Evolutionary conservation across 1,140 invertebrate genomes (phyloP), one percentile per base, ranked within the genome.

Genomic region (Drosophila pectinifera): DNA sequence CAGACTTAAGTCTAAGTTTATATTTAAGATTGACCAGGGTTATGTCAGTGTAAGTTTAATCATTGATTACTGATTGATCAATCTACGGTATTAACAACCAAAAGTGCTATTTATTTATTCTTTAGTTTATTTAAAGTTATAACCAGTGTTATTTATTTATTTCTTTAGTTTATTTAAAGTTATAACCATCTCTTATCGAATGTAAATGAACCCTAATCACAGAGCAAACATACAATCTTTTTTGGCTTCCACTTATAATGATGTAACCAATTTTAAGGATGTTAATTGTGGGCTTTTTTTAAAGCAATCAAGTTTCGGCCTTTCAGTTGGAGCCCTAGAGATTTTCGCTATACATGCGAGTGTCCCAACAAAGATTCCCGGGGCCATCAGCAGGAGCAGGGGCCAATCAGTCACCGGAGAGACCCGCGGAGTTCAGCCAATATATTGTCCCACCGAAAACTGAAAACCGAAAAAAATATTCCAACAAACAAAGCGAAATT

Each of bases 401-500:
- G 81, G 81, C 73, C 78, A 84, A 86, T 81, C 82, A 85, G 83
- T 86, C 81, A 84, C 41, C 59, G 41, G 61, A 53, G 38, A 36
- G 39, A 39, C 42, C 45, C 34, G 45, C 38, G 31, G 51, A 69
- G 41, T 64, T 46, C 24, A 41, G 59, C 70, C 83, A 88, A 86
- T 88, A 88, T 86, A 79, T 86, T 88, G 49, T 70, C 63, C 56
- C 49, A 63, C 22, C 63, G 53, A 76, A 77, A 69, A 78, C 22
- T 48, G 38, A 70, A 63, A 69, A 78, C 22, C 54, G 38, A 70
- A 63, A 57, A 83, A 82, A 73, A 77, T 79, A 88, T 88, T 83
- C 78, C 73, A 80, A 80, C 84, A 89, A 90, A 89, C 84, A 89
- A 85, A 90, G 80, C 70, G 80, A 85, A 89, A 90, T 86, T 85